A percentile compares a stretch with the other conserved stretches of the same genome.
phyloP scores from a whole-genome alignment of 2,888 invertebrate genomes.

The Spilarctia lutea region DNA sequence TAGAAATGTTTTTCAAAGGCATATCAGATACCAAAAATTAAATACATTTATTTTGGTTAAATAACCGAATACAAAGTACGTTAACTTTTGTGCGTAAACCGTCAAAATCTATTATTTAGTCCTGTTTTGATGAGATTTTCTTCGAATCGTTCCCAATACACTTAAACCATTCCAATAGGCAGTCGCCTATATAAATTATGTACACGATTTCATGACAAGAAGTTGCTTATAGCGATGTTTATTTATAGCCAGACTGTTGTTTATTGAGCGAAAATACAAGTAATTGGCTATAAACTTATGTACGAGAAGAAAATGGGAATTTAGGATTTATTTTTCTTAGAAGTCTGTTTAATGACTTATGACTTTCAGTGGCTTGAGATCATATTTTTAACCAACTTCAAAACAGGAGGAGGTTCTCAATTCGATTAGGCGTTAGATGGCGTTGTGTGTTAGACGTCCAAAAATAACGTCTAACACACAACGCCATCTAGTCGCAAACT shows the following conservation, averaged over 20 bases:
- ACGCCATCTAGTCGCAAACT: too few species aligned
- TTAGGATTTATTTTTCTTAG: not conserved
- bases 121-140: conserved; percentile 34
- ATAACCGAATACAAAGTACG: not conserved
- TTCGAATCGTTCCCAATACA: conserved; percentile 27
- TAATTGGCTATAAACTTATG: not conserved
- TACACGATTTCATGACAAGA: conserved; percentile 13
- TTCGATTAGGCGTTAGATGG: too few species aligned
- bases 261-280: not conserved
- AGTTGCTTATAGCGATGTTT: conserved; percentile 3
- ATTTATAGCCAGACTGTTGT: not conserved
- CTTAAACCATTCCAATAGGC: conserved; percentile 32
- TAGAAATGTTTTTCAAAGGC: not conserved
- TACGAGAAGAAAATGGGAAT: not conserved
- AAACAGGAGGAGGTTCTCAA: too few species aligned
- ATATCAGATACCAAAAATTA: not conserved
- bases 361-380: not conserved
- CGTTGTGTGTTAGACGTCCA: too few species aligned
- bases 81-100: conserved; percentile 17
- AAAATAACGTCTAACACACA: too few species aligned
- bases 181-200: conserved; percentile 17
- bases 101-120: conserved; percentile 22
- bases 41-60: not conserved
- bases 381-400: too few species aligned
- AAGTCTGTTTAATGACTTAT: not conserved